Conservation (phyloP, 2,113 vertebrate species). For the Cryptotis parvus region DNA sequence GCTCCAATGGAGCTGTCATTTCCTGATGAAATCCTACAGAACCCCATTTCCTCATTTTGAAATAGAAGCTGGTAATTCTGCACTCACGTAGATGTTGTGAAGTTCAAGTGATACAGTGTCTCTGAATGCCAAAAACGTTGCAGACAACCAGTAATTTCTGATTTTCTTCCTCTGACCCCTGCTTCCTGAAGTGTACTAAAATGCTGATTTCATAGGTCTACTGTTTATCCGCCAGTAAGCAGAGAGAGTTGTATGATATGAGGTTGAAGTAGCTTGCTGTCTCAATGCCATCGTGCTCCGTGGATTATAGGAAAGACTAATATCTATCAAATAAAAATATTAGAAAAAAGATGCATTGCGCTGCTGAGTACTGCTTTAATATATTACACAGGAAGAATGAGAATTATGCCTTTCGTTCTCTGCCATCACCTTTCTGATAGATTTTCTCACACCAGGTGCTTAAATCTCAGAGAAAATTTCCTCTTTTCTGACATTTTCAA, state of each 20-base stretch:
- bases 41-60: background rate
- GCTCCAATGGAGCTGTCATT: background rate
- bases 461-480: conserved; percentile 65
- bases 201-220: background rate
- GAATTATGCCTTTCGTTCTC: conserved; percentile 41
- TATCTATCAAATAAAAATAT: background rate
- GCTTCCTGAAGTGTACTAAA: accelerated
- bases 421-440: conserved; percentile 66
- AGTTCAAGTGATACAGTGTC: background rate
- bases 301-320: background rate
- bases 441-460: conserved; percentile 79
- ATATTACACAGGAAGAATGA: background rate
- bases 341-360: background rate
- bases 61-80: background rate
- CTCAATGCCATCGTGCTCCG: background rate
- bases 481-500: conserved; percentile 73
- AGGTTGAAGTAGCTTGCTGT: background rate
- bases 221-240: background rate
- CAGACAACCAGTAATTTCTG: background rate
- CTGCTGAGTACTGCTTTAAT: background rate
- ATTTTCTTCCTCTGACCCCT: background rate
- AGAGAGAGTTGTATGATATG: background rate
- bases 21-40: background rate
- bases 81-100: background rate
- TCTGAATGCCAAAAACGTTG: background rate